Evolutionary conservation across 2,113 vertebrate genomes (phyloP).

Genomic region (Archilochus colubris): DNA sequence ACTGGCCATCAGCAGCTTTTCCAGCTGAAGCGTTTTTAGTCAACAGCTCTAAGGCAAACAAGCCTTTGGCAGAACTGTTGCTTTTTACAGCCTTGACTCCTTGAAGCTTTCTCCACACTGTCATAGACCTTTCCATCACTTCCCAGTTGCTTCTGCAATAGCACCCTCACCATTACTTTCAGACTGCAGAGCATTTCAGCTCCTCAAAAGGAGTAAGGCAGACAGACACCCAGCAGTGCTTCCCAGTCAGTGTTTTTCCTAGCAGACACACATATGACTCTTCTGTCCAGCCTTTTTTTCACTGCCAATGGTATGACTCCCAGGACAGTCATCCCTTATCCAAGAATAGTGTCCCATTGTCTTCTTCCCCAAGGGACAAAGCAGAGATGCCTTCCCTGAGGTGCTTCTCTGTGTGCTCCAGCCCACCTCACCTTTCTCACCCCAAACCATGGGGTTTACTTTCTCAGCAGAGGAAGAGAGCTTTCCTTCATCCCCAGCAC

Average conservation of each 20-base stretch:
- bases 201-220: neutral
- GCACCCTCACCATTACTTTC: neutral
- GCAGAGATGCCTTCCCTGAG: neutral
- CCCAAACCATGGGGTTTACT: neutral
- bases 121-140: neutral
- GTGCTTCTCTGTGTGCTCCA: neutral
- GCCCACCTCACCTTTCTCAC: neutral
- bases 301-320: rapidly evolving
- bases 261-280: rapidly evolving
- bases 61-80: neutral
- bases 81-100: neutral
- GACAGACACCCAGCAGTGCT: neutral
- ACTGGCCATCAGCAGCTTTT: neutral
- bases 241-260: neutral
- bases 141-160: neutral
- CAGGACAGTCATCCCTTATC: neutral
- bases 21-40: neutral
- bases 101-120: neutral
- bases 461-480: neutral
- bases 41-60: neutral
- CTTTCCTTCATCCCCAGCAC: neutral
- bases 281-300: neutral
- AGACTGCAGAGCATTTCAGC: neutral
- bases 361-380: neutral
- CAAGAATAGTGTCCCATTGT: neutral